phyloP scores from a whole-genome alignment of 2,888 invertebrate species.

The Melinaea marsaeus region DNA sequence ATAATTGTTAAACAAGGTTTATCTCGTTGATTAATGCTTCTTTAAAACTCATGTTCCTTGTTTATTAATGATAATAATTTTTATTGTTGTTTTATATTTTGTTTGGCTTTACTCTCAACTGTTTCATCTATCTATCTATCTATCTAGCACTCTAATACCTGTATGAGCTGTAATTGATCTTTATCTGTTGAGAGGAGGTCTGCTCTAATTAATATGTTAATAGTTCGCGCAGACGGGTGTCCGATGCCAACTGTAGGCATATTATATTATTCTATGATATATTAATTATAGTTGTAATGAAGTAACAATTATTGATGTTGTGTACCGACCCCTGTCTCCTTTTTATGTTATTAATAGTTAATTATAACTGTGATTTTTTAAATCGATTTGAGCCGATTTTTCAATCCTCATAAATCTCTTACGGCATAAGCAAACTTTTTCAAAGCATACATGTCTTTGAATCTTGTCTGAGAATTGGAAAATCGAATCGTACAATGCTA shows the following conservation, averaged over 20 bases:
- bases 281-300: conserved; percentile 4
- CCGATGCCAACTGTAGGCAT: conserved; percentile 2
- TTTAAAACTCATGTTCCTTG: background rate
- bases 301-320: conserved; percentile 3
- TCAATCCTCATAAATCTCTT: too few species aligned
- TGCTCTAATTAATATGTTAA: background rate
- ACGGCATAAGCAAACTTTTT: too few species aligned
- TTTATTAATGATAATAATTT: background rate
- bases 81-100: conserved; percentile 3
- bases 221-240: background rate
- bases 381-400: too few species aligned
- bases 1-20: too few species aligned
- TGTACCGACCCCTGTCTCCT: background rate
- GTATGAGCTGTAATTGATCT: too few species aligned
- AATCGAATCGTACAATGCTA: too few species aligned
- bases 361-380: background rate
- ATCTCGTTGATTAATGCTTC: background rate
- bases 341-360: background rate
- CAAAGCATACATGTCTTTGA: too few species aligned
- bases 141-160: background rate
- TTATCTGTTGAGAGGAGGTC: too few species aligned
- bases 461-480: too few species aligned
- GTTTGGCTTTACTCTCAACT: background rate
- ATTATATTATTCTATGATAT: background rate
- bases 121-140: background rate